Percentiles rank a stretch among this genome's conserved stretches.
Evolutionary conservation across 1,140 invertebrate genomes (phyloP).

Genomic region (Gonatopus flavifemur): DNA sequence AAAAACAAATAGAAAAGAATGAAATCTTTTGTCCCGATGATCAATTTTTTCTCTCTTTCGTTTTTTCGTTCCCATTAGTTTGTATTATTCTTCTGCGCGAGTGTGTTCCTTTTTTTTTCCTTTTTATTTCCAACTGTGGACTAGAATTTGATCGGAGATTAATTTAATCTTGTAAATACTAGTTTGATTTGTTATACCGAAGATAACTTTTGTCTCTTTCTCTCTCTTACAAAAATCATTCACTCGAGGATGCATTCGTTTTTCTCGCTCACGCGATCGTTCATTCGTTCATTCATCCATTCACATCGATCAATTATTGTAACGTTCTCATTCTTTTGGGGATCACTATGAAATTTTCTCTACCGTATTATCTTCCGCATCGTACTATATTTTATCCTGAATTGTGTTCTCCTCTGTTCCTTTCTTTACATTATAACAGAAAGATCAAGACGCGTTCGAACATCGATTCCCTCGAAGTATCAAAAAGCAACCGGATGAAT

Average conservation of each 20-base stretch:
- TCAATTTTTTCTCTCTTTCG: not conserved
- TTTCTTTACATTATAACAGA: too few species aligned
- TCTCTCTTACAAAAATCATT: conserved; percentile 16
- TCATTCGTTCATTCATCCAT: conserved; percentile 18
- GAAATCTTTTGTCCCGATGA: too few species aligned
- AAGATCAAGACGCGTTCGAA: too few species aligned
- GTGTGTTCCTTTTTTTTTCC: not conserved
- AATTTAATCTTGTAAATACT: conserved; percentile 56
- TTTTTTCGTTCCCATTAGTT: not conserved
- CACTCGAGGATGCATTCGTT: conserved; percentile 5
- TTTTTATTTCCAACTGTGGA: conserved; percentile 45
- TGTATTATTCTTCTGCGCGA: not conserved
- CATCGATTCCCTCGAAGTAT: too few species aligned
- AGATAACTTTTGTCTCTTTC: conserved; percentile 33
- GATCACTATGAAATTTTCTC: too few species aligned
- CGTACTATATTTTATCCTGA: too few species aligned
- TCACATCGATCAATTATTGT: conserved; percentile 26
- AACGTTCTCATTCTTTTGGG: conserved; percentile 29
- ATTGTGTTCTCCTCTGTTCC: too few species aligned
- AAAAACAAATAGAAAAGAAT: too few species aligned
- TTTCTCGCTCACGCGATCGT: conserved; percentile 8
- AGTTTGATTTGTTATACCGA: conserved; percentile 54
- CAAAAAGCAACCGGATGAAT: too few species aligned
- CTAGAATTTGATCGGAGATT: conserved; percentile 57
- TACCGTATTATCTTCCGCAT: too few species aligned